Evolutionary conservation across 2,888 invertebrate species (phyloP), one percentile per base, ranked within the genome.

Genomic region (Isoperla grammatica): DNA sequence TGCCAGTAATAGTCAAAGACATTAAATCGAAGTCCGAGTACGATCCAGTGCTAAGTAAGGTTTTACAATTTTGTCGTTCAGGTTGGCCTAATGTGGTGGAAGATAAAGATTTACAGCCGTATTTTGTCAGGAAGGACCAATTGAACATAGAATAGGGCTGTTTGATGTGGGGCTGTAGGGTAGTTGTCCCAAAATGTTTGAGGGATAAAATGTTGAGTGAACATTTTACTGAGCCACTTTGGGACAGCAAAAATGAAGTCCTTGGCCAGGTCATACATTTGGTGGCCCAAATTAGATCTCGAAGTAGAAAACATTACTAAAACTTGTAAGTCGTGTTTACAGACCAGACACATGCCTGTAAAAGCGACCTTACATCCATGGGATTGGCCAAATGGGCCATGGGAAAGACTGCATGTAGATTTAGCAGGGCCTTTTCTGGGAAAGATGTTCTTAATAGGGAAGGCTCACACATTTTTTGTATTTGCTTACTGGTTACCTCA

Each of bases 131-230:
- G 17, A 54, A 58, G 43, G 23, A 60, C 22, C 64, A 62, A 46
- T 50, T 65, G 48, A 57, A 63, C 9, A 40, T 60, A 13, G 54
- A 63, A 13, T 53, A 59, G 46, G 58, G 57, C 17, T 67, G 64
- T 58, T 39, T 68, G 35, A 54, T 66, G 22, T 64, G 63, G 64
- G 65, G 65, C 11, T 59, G 53, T 49, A 60, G 67, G 23, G 64
- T 67, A 8, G 60, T 67, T 13, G 63, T 65, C 39, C 63, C 66
- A 35, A 17, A 37, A 42, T 22, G 45, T 22, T 49, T 56, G 43
- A 53, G 62, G 35, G 20, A 60, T 29, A 19, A 55, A 6, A 53
- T 66, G 19, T 39, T 65, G n/a, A 29, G n/a, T n/a, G n/a, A n/a
- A 60, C 9, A 53, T 56, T 19, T 49, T 67, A 1, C 65, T 49